Evolutionary conservation across 1,140 invertebrate genomes (phyloP).

Genomic region (Drosophila nigromelanica): DNA sequence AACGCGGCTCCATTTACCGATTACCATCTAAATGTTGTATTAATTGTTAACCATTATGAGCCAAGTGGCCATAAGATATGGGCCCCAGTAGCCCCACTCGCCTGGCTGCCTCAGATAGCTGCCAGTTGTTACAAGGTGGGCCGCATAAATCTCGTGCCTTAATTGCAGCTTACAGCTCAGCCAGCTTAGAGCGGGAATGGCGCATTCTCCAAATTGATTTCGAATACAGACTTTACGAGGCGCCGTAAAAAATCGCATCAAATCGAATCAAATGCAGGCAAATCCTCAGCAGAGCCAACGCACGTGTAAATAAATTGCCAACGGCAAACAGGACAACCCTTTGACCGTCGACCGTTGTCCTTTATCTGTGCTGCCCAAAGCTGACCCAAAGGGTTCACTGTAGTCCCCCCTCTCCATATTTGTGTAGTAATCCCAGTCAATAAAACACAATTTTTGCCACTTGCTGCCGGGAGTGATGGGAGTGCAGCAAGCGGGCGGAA

Average conservation of each 20-base stretch:
- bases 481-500: slow-evolving; percentile 14
- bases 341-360: slow-evolving; percentile 44
- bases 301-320: slow-evolving; percentile 80
- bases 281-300: slow-evolving; percentile 50
- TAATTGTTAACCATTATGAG: slow-evolving; percentile 62
- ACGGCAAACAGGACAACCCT: slow-evolving; percentile 39
- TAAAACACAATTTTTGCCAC: slow-evolving; percentile 72
- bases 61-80: slow-evolving; percentile 15
- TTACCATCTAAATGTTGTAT: slow-evolving; percentile 68
- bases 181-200: slow-evolving; percentile 4
- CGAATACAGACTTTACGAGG: slow-evolving; percentile 57
- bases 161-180: slow-evolving; percentile 40
- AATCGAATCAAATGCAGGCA: slow-evolving; percentile 65
- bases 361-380: slow-evolving; percentile 65
- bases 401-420: slow-evolving; percentile 24
- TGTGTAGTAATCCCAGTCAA: slow-evolving; percentile 68
- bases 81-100: neutral
- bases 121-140: slow-evolving; percentile 4
- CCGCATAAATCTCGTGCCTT: slow-evolving; percentile 35
- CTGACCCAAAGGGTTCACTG: slow-evolving; percentile 55
- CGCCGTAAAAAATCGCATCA: slow-evolving; percentile 75
- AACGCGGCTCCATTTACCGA: slow-evolving; percentile 11
- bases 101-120: slow-evolving; percentile 13
- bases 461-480: slow-evolving; percentile 17
- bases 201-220: slow-evolving; percentile 64